These are phyloP conservation scores for Polia nebulosa DNA, from an alignment of 2,888 invertebrate genomes.

Conservation along the genomic window DNA sequence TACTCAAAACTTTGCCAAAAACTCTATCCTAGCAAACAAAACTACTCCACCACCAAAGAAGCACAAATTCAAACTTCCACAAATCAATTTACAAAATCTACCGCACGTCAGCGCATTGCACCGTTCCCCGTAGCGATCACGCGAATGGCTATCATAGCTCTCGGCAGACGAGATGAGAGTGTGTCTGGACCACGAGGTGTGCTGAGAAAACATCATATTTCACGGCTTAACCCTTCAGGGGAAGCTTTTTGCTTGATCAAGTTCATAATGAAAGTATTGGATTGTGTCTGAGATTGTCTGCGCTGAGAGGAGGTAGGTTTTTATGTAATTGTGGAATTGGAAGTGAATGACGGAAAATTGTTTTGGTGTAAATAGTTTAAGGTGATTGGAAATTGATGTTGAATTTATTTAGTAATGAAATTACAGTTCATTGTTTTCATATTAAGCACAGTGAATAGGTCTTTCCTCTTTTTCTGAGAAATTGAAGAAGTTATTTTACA, in stretches of 20 bases:
- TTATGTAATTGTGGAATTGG: slow-evolving; percentile 28
- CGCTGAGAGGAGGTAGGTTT: slow-evolving; percentile 14
- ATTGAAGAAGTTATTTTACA: not conserved
- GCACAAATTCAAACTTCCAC: slow-evolving; percentile 39
- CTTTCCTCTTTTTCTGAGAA: not conserved
- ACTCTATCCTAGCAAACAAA: not conserved
- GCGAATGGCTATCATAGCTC: slow-evolving; percentile 60
- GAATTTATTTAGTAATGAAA: not conserved
- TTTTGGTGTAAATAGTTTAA: slow-evolving; percentile 25
- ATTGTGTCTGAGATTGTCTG: slow-evolving; percentile 60
- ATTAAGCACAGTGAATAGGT: too few relatives aligned
- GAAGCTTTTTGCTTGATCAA: slow-evolving; percentile 62
- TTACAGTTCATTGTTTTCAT: not conserved
- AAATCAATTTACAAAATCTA: slow-evolving; percentile 60
- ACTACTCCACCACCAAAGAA: slow-evolving; percentile 30
- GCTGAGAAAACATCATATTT: slow-evolving; percentile 77
- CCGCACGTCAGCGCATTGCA: slow-evolving; percentile 58
- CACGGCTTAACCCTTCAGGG: slow-evolving; percentile 69
- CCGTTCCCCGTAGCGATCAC: slow-evolving; percentile 47
- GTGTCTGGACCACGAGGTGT: slow-evolving; percentile 67
- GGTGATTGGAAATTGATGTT: slow-evolving; percentile 12
- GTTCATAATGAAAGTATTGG: slow-evolving; percentile 65
- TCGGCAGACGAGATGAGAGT: slow-evolving; percentile 57
- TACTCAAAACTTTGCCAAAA: slow-evolving; percentile 12
- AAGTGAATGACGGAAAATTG: slow-evolving; percentile 35